phyloP scores from a whole-genome alignment of 2,797 vertebrate species.

The Helostoma temminkii region DNA sequence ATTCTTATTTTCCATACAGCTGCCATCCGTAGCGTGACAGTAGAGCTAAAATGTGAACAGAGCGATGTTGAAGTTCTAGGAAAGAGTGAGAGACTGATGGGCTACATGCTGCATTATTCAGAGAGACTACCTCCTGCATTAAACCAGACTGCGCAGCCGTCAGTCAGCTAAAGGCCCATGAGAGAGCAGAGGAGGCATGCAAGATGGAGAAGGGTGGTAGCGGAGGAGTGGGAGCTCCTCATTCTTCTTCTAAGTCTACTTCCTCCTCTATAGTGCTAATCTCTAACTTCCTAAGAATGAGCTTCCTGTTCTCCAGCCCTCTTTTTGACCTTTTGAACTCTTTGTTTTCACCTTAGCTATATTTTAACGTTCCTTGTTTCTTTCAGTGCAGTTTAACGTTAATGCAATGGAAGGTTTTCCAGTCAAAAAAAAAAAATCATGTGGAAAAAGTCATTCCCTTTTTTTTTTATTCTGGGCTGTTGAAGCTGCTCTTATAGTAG shows the following conservation, averaged over 20 bases:
- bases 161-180: conserved; percentile 33
- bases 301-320: conserved; percentile 21
- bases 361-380: conserved; percentile 27
- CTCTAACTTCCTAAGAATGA: conserved; percentile 25
- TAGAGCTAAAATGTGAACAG: conserved; percentile 28
- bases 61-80: conserved; percentile 35
- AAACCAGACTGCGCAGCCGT: conserved; percentile 47
- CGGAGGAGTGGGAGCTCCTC: conserved; percentile 29
- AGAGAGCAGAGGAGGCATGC: conserved; percentile 33
- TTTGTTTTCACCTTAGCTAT: conserved; percentile 16
- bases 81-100: conserved; percentile 42
- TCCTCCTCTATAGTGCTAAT: conserved; percentile 30
- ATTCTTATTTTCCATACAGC: conserved; percentile 20
- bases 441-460: conserved; percentile 6
- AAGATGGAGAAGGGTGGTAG: conserved; percentile 40
- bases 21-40: conserved; percentile 15
- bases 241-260: conserved; percentile 10
- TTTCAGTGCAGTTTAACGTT: conserved; percentile 51
- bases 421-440: background rate
- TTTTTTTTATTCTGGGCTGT: conserved; percentile 36
- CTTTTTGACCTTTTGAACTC: conserved; percentile 60
- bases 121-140: conserved; percentile 45
- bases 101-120: conserved; percentile 63
- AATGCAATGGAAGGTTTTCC: conserved; percentile 54
- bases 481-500: conserved; percentile 43